A percentile compares a stretch with the other conserved stretches of the same genome.
Evolutionary conservation across 2,113 vertebrate species (phyloP).

Genomic region (Stegostoma tigrinum): DNA sequence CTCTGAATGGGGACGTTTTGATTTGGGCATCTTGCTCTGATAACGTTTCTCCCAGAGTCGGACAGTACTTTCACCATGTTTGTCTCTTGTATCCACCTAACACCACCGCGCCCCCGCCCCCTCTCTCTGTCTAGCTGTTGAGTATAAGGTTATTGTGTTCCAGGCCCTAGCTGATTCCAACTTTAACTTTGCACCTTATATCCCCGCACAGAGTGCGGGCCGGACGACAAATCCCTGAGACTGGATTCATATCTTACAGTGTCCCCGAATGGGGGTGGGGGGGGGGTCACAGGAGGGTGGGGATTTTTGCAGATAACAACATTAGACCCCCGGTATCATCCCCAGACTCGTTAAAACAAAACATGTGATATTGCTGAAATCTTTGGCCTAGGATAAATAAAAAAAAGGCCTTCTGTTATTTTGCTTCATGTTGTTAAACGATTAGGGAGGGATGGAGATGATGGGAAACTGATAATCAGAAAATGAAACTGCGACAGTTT

Average conservation of each 20-base stretch:
- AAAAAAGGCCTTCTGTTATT: background rate
- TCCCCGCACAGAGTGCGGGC: background rate
- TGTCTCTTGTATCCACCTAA: background rate
- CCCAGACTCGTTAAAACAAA: too few relatives aligned
- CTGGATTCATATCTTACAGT: too few relatives aligned
- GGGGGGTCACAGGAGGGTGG: background rate
- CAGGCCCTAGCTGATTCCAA: conserved; percentile 9
- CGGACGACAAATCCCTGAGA: too few relatives aligned
- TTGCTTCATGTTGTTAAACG: background rate
- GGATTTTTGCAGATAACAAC: background rate
- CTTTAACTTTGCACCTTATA: conserved; percentile 1
- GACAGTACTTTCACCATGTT: background rate
- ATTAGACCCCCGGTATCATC: background rate
- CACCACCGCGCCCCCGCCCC: background rate
- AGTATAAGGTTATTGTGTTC: background rate
- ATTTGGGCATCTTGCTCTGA: background rate
- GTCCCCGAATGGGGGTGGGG: too few relatives aligned
- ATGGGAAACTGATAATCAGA: background rate
- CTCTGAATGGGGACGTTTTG: too few relatives aligned
- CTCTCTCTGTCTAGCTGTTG: background rate
- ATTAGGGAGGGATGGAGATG: background rate
- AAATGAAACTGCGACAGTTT: too few relatives aligned
- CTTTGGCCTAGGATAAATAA: background rate
- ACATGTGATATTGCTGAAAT: background rate
- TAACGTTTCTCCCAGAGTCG: background rate